Conservation (phyloP, 2,888 invertebrate species). For the Chydorus sphaericus region DNA sequence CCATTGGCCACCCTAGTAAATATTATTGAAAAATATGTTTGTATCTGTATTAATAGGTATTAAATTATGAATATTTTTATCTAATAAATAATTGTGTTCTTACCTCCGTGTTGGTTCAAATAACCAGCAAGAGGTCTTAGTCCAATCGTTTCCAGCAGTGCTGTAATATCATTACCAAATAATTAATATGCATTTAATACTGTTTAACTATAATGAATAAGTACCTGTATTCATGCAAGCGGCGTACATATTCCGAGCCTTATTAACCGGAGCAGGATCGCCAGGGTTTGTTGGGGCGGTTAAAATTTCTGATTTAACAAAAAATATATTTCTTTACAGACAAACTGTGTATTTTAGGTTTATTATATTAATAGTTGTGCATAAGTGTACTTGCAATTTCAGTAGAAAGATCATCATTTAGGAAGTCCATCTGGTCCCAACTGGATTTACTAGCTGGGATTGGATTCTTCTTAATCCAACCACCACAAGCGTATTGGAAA, state of each 20-base stretch:
- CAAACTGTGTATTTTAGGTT: no score
- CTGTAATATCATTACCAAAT: slow-evolving; percentile 1
- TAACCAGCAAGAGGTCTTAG: slow-evolving; percentile 25
- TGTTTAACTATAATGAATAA: slow-evolving; percentile 15
- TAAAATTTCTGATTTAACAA: no score
- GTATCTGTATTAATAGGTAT: no score
- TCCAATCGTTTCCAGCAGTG: slow-evolving; percentile 22
- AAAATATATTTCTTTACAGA: slow-evolving; percentile 83
- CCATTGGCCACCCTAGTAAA: slow-evolving; percentile 8
- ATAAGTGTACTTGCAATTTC: no score
- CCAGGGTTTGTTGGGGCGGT: no score
- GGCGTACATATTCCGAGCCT: slow-evolving; percentile 49
- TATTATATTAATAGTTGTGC: no score
- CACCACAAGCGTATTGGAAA: slow-evolving; percentile 62
- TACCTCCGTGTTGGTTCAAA: slow-evolving; percentile 24
- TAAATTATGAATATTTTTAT: no score
- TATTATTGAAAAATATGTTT: no score
- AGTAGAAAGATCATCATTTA: no score
- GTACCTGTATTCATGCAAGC: slow-evolving; percentile 45
- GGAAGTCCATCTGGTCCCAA: slow-evolving; percentile 91
- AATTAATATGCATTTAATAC: no score
- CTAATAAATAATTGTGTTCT: no score
- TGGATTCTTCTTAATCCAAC: slow-evolving; percentile 81
- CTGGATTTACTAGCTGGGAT: slow-evolving; percentile 85
- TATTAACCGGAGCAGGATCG: slow-evolving; percentile 44